These are phyloP conservation scores for Sparidentex hasta DNA, from an alignment of 2,797 vertebrate genomes.

Conservation along the genomic window DNA sequence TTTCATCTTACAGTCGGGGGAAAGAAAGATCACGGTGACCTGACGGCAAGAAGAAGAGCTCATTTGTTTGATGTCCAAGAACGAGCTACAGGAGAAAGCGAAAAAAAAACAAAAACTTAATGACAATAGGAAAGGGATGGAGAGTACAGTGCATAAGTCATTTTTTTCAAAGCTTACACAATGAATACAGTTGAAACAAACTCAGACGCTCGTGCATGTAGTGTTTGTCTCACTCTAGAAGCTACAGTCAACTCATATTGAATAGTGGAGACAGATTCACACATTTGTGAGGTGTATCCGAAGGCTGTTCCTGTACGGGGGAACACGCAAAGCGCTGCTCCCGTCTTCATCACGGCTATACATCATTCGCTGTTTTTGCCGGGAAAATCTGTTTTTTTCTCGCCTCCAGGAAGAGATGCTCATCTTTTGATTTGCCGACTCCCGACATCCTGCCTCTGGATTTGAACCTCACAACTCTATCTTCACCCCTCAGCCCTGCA, in stretches of 20 bases:
- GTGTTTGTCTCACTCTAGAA: neutral
- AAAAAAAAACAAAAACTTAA: neutral
- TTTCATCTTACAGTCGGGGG: no score
- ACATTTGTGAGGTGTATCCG: conserved; percentile 15
- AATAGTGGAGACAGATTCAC: conserved; percentile 12
- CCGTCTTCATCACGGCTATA: conserved; percentile 22
- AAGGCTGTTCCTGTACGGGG: neutral
- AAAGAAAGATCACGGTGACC: no score
- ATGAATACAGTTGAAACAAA: neutral
- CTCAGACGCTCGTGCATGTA: neutral
- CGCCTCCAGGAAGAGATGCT: conserved; percentile 36
- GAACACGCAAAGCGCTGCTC: conserved; percentile 36
- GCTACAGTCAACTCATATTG: neutral
- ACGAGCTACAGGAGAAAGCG: no score
- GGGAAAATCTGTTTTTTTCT: conserved; percentile 38
- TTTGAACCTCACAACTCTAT: conserved; percentile 42
- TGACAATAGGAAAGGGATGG: neutral
- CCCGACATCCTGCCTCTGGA: conserved; percentile 47
- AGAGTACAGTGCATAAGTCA: neutral
- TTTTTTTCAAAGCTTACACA: neutral
- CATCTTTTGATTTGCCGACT: conserved; percentile 62
- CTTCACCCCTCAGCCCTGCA: conserved; percentile 34
- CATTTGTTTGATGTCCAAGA: no score
- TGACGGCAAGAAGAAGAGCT: no score
- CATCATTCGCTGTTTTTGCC: conserved; percentile 22